A percentile compares a stretch with the other conserved stretches of the same genome.
These are phyloP conservation scores for Baryphthengus martii DNA, from an alignment of 2,113 vertebrate genomes.

Conservation along the genomic window DNA sequence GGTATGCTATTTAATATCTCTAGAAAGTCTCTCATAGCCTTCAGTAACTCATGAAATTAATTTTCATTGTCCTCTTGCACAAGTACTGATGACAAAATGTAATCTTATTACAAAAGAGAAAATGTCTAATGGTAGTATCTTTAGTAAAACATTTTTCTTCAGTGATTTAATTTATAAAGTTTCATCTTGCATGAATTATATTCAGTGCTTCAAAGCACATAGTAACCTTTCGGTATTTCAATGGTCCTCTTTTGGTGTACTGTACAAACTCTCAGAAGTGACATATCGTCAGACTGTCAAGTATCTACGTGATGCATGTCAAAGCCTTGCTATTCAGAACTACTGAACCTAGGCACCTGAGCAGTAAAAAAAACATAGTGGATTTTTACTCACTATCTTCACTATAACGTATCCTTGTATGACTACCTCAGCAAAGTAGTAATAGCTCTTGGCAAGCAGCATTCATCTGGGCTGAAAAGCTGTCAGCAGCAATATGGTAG, in stretches of 20 bases:
- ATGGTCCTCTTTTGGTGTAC: neutral
- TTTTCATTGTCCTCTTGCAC: neutral
- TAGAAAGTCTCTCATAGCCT: neutral
- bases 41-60: constrained; percentile 30
- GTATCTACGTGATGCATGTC: neutral
- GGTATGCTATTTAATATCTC: constrained; percentile 32
- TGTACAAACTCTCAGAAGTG: neutral
- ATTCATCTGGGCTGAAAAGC: constrained; percentile 67
- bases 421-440: constrained; percentile 49
- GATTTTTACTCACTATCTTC: constrained; percentile 14
- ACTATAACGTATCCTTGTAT: neutral
- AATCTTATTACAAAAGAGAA: constrained; percentile 4
- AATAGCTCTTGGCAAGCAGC: constrained; percentile 58
- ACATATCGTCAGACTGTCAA: neutral
- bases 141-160: constrained; percentile 33
- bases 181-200: neutral
- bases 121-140: neutral
- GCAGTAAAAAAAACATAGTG: neutral
- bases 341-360: neutral
- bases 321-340: neutral
- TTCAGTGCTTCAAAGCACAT: neutral
- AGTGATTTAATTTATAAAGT: neutral
- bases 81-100: neutral
- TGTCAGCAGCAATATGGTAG: constrained; percentile 66
- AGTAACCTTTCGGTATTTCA: neutral